Evolutionary conservation across 2,797 vertebrate genomes (phyloP).

Genomic region (Spinus pinus): DNA sequence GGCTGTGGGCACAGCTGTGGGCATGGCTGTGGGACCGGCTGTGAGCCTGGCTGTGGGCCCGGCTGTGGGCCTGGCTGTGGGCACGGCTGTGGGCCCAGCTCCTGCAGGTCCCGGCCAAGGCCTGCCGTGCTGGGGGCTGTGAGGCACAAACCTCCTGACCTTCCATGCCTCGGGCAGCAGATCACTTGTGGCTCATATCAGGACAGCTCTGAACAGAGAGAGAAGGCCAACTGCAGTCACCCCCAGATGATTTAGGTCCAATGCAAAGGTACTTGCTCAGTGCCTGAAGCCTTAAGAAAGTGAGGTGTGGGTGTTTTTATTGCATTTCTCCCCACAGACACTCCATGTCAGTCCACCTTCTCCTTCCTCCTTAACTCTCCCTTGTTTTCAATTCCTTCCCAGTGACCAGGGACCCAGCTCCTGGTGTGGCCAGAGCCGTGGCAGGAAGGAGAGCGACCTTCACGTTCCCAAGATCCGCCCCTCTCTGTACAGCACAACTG

Average conservation of each 20-base stretch:
- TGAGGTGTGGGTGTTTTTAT: background rate
- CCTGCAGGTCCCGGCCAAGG: background rate
- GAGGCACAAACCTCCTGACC: background rate
- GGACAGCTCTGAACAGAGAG: accelerated
- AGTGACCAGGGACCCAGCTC: background rate
- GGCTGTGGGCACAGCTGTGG: too few relatives aligned
- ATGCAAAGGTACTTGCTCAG: background rate
- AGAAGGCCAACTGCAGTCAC: background rate
- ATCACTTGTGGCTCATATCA: accelerated
- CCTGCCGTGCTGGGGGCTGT: accelerated
- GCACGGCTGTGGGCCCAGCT: too few relatives aligned
- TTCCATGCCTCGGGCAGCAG: accelerated
- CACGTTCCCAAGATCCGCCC: background rate
- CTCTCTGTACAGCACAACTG: slow-evolving; percentile 2
- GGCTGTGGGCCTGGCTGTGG: too few relatives aligned
- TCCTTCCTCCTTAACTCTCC: background rate
- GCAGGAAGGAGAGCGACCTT: background rate
- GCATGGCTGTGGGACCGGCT: background rate
- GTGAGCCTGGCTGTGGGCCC: too few relatives aligned
- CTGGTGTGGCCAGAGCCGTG: background rate
- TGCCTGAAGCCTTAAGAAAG: background rate
- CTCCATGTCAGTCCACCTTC: background rate
- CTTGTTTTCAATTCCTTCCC: background rate
- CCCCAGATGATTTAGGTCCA: background rate
- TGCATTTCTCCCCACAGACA: background rate